Percentiles rank a stretch among this genome's conserved stretches.
phyloP scores from a whole-genome alignment of 2,797 vertebrate species.

The Sebastes alutus region DNA sequence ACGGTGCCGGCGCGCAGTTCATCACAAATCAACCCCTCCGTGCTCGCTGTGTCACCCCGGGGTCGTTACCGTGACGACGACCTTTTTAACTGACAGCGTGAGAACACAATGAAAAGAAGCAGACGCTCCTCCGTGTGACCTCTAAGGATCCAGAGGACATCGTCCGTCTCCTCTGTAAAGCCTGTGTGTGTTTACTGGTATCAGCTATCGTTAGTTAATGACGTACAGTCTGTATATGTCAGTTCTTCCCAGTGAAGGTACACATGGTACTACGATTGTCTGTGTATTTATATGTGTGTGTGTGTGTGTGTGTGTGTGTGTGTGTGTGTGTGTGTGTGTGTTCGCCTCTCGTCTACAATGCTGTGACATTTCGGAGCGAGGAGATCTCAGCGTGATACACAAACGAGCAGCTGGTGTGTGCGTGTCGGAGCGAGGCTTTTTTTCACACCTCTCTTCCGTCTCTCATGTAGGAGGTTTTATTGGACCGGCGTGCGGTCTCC shows the following conservation, averaged over 20 bases:
- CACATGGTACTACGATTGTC: not conserved
- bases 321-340: not conserved
- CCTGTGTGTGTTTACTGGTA: not conserved
- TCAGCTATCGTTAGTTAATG: not conserved
- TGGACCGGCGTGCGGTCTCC: not conserved
- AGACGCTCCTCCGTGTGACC: not conserved
- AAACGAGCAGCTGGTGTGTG: slow-evolving; percentile 20
- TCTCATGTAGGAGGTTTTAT: not conserved
- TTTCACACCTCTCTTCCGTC: not conserved
- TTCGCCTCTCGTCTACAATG: not conserved
- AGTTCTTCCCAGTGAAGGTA: not conserved
- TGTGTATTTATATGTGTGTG: not conserved
- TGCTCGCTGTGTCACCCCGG: not conserved
- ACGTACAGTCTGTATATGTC: too few species aligned
- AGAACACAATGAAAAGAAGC: not conserved
- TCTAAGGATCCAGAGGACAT: not conserved
- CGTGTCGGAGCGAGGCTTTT: not conserved
- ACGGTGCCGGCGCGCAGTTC: not conserved
- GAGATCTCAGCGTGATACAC: slow-evolving; percentile 7
- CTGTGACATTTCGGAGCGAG: slow-evolving; percentile 27
- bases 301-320: not conserved
- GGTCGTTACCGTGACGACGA: not conserved
- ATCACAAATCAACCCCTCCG: not conserved
- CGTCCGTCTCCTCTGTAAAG: not conserved
- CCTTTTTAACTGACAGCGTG: not conserved